phyloP scores from a whole-genome alignment of 2,888 invertebrate genomes.

The Lysandra bellargus region DNA sequence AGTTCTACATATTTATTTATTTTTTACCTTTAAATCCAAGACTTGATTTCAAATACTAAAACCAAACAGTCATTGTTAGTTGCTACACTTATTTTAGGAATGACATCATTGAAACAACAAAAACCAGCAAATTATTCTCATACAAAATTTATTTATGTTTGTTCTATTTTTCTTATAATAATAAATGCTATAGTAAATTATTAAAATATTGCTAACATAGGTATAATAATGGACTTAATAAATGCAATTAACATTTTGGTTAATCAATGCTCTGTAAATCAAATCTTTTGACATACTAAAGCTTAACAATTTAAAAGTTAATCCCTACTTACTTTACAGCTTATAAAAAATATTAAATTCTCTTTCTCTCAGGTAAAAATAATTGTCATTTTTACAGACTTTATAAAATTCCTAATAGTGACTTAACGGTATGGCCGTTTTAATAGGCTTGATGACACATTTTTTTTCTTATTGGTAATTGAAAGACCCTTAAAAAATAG shows the following conservation, averaged over 20 bases:
- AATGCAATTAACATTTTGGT: not conserved
- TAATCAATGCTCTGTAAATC: no score
- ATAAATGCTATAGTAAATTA: not conserved
- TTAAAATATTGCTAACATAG: not conserved
- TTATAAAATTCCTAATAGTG: not conserved
- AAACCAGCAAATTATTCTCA: not conserved
- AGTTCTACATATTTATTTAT: no score
- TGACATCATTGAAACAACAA: not conserved
- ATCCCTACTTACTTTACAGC: not conserved
- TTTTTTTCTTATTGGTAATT: no score
- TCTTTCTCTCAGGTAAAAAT: not conserved
- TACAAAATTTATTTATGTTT: not conserved
- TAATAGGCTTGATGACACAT: not conserved
- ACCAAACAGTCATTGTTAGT: not conserved
- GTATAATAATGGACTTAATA: not conserved
- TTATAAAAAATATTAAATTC: not conserved
- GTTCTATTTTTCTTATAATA: not conserved
- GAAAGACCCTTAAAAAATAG: no score
- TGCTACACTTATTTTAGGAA: conserved; percentile 2
- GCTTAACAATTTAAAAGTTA: no score
- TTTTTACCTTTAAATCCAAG: not conserved
- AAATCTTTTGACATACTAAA: no score
- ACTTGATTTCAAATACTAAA: not conserved
- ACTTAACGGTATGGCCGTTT: not conserved
- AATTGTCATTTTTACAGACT: not conserved